Percentiles rank a stretch among this genome's conserved stretches.
These are phyloP conservation scores for Sympetrum striolatum DNA, from an alignment of 2,888 invertebrate genomes.

Conservation along the genomic window DNA sequence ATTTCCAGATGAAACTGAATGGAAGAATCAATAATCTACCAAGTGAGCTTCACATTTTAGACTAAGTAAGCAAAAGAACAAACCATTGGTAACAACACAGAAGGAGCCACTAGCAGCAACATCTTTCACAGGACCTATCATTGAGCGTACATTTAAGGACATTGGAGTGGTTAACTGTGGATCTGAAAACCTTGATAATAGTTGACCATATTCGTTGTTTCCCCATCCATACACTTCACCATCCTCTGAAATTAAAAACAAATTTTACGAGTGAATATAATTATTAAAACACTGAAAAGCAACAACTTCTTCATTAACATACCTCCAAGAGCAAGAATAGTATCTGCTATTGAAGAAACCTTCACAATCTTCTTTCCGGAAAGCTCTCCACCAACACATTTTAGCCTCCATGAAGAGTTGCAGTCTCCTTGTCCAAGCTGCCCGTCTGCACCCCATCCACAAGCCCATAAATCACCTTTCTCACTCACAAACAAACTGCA, in stretches of 20 bases:
- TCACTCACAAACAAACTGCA: constrained; percentile 78
- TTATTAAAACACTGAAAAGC: not conserved
- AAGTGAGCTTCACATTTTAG: too few relatives aligned
- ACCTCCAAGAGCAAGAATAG: constrained; percentile 88
- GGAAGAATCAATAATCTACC: too few relatives aligned
- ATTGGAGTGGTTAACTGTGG: constrained; percentile 80
- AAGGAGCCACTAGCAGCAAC: constrained; percentile 87
- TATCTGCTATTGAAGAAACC: constrained; percentile 81
- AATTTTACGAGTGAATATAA: not conserved
- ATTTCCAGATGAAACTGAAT: too few relatives aligned
- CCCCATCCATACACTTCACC: constrained; percentile 98
- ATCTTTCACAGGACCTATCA: constrained; percentile 78
- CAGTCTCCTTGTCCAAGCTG: constrained; percentile 85
- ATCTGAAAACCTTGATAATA: constrained; percentile 63
- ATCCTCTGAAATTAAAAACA: constrained; percentile 65
- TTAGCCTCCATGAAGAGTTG: constrained; percentile 65
- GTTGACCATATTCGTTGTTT: constrained; percentile 91
- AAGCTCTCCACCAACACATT: constrained; percentile 79
- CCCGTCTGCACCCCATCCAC: constrained; percentile 95
- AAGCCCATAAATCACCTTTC: constrained; percentile 81
- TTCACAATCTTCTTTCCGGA: constrained; percentile 81
- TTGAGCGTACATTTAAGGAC: constrained; percentile 67
- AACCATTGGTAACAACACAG: constrained; percentile 84
- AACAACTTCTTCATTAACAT: constrained; percentile 48
- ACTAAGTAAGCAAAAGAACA: constrained; percentile 48